Percentiles rank a stretch among this genome's conserved stretches.
Conservation (phyloP, 2,113 vertebrate genomes). For the Zapus hudsonius region DNA sequence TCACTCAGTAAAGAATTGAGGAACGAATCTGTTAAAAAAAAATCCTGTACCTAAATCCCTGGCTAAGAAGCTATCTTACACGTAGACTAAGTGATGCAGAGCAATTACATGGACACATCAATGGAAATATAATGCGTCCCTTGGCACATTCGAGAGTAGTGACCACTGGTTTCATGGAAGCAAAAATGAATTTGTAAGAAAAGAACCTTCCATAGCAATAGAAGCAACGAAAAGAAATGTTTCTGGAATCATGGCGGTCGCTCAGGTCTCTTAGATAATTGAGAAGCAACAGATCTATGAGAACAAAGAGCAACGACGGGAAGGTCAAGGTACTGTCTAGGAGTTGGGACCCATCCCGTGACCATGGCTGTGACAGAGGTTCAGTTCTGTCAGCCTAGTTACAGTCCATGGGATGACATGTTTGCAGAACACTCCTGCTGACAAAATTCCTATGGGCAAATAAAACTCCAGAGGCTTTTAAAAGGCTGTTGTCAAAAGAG, state of each 20-base stretch:
- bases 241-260: not conserved
- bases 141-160: not conserved
- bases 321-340: no score
- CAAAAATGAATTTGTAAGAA: not conserved
- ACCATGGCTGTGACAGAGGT: not conserved
- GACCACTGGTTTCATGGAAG: not conserved
- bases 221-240: not conserved
- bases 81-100: not conserved
- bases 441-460: not conserved
- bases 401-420: not conserved
- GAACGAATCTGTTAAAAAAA: not conserved
- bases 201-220: not conserved
- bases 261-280: not conserved
- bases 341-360: not conserved
- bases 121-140: not conserved
- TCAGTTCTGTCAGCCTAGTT: no score
- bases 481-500: slow-evolving; percentile 22
- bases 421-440: not conserved
- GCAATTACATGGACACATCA: not conserved
- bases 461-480: slow-evolving; percentile 9
- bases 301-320: no score
- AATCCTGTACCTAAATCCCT: not conserved
- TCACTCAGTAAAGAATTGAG: not conserved
- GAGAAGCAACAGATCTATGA: not conserved
- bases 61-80: not conserved